Base-by-base conservation (phyloP, 2,797 vertebrate genomes). In the Tadarida brasiliensis region DNA sequence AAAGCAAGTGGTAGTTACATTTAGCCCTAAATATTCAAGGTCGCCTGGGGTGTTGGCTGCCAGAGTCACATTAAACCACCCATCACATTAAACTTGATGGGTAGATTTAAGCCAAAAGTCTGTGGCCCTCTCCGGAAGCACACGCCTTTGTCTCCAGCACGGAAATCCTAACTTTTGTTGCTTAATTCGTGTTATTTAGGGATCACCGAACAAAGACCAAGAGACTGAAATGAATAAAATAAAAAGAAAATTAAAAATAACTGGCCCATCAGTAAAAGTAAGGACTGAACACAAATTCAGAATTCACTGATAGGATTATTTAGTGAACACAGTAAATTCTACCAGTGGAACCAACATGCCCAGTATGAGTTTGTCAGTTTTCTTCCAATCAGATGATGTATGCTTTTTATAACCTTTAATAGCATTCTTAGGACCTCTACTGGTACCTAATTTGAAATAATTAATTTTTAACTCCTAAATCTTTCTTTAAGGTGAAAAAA, bases 91-190 rank as follows among this genome's bases (percentile, higher is more conserved):
- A 96, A 35, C 54, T 90, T 84, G 74, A 92, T 54, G 81, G 56
- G 68, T 82, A 85, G 33, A n/a, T 15, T 92, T 90, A 26, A 84
- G 76, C 88, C 94, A 96, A 92, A 93, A 89, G 51, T 85, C 94
- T n/a, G 24, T 63, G 73, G 2, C 24, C 59, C 39, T 92, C 61
- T 94, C n/a, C 47, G 54, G 35, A 96, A 96, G 86, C 44, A 94
- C 4, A 30, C 30, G 77, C 26, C 26, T 82, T 93, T 94, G 92
- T 95, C 54, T 90, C 44, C 67, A 47, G 51, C 73, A 90, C 2
- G 67, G 96, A 97, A 95, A 89, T 74, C 35, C 56, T 30, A 82
- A 56, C 81, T 97, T 97, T 94, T 92, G 54, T 78, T 91, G 30
- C 33, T 97, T 92, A 87, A 80, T 63, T 96, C 89, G 28, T 22